Conservation (phyloP, 2,113 vertebrate genomes). For the Macquaria ambigua region DNA sequence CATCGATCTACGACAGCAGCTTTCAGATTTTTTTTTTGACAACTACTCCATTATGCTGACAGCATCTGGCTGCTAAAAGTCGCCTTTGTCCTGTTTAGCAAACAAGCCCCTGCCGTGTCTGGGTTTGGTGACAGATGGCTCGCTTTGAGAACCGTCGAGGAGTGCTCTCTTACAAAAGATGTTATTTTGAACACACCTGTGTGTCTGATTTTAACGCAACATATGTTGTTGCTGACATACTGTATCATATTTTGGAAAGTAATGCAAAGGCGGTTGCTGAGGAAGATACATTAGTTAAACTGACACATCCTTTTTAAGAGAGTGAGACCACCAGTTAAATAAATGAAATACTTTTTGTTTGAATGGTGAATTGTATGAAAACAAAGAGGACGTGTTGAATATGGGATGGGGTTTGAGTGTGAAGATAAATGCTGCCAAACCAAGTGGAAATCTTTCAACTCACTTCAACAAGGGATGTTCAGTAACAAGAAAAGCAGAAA, state of each 20-base stretch:
- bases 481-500: background rate
- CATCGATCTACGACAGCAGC: constrained; percentile 21
- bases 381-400: background rate
- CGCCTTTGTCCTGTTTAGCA: constrained; percentile 60
- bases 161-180: constrained; percentile 40
- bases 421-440: background rate
- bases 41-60: constrained; percentile 35
- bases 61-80: constrained; percentile 67
- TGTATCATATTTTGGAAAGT: background rate
- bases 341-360: background rate
- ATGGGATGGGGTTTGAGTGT: background rate
- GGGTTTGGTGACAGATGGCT: constrained; percentile 71
- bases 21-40: constrained; percentile 32
- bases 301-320: background rate
- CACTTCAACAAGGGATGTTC: background rate
- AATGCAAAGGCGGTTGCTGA: background rate
- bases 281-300: background rate
- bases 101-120: constrained; percentile 46
- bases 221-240: constrained; percentile 19
- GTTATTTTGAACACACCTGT: constrained; percentile 25
- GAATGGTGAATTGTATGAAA: constrained; percentile 3
- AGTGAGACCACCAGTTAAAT: background rate
- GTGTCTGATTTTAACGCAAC: constrained; percentile 29
- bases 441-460: background rate
- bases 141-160: constrained; percentile 35